These are phyloP conservation scores for Tuberolachnus salignus DNA, from an alignment of 2,888 invertebrate genomes.

Conservation along the genomic window DNA sequence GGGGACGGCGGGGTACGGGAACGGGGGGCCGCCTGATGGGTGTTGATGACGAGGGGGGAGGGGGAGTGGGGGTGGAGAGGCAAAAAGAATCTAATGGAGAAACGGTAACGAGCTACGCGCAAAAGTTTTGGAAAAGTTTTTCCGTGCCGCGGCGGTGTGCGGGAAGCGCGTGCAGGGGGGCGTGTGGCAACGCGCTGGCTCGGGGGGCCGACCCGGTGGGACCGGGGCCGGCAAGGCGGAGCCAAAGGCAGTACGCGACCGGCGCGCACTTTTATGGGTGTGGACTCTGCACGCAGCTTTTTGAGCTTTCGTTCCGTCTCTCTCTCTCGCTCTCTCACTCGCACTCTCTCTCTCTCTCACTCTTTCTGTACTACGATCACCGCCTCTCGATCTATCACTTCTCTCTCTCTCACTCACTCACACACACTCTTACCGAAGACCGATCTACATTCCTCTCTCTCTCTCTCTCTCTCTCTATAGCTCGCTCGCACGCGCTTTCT, in stretches of 20 bases:
- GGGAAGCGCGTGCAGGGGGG: slow-evolving; percentile 43
- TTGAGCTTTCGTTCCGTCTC: slow-evolving; percentile 47
- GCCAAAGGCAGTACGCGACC: slow-evolving; percentile 35
- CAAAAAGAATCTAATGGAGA: slow-evolving; percentile 56
- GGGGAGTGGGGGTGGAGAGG: not conserved
- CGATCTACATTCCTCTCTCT: not conserved
- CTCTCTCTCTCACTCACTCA: not conserved
- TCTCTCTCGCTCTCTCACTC: not conserved
- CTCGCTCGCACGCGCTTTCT: not conserved
- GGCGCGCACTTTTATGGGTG: slow-evolving; percentile 56
- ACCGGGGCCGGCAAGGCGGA: slow-evolving; percentile 36
- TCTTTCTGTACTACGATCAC: not conserved
- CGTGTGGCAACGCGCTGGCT: slow-evolving; percentile 41
- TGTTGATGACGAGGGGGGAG: not conserved
- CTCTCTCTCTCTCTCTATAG: not conserved
- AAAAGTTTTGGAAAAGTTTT: slow-evolving; percentile 54
- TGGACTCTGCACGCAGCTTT: slow-evolving; percentile 51
- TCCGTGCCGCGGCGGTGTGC: slow-evolving; percentile 28
- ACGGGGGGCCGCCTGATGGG: not conserved
- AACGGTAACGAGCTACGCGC: slow-evolving; percentile 54
- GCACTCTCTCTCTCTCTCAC: not conserved
- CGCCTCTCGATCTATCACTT: not conserved
- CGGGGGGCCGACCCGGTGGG: slow-evolving; percentile 48
- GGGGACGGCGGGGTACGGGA: not conserved
- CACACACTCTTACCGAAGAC: not conserved